Base-by-base conservation (phyloP, 2,888 invertebrate species). In the Noctua janthe region DNA sequence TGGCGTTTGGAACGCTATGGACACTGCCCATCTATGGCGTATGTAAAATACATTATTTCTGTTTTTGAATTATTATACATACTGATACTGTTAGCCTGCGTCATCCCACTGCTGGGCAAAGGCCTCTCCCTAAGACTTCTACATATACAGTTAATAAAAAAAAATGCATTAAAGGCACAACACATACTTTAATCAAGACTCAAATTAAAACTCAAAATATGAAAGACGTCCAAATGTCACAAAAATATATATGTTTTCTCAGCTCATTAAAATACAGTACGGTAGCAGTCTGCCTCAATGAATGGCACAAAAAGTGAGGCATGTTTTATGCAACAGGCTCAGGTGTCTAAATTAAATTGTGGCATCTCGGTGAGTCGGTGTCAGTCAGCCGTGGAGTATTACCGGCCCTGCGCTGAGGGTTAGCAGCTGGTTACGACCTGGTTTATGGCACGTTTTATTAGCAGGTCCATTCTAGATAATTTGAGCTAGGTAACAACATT, bases 331-430 rank as follows among this genome's bases (percentile, higher is more conserved):
- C 95, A 95, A 92, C 92, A 92, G 92, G 86, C 89, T 92, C 93
- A 94, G 94, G 94, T 95, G 94, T 92, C 95, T 93, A 94, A 95
- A 95, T 95, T 95, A 95, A 95, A 95, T 94, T 94, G 92, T 91
- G 91, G 90, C 88, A 92, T 92, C 93, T 91, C 93, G 20, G 66
- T 39, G 66, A 20, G 64, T 64, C 64, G 91, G 93, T 94, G 95
- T 94, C 94, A 94, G 92, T 94, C 94, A 93, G 87, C 91, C 93
- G 94, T 92, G 92, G 91, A 91, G 77, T 74, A 80, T 82, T 80
- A 82, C 82, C 74, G 77, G 72, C 80, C 71, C 56, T 2, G 70
- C 15, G 23, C 23, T 59, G 82, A 89, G 89, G 86, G 89, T 82
- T 87, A 81, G 71, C 88, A 72, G 51, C 71, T 51, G 74, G 29